Base-by-base conservation (phyloP, 2,113 vertebrate genomes). In the Hypocryptadius cinnamomeus region DNA sequence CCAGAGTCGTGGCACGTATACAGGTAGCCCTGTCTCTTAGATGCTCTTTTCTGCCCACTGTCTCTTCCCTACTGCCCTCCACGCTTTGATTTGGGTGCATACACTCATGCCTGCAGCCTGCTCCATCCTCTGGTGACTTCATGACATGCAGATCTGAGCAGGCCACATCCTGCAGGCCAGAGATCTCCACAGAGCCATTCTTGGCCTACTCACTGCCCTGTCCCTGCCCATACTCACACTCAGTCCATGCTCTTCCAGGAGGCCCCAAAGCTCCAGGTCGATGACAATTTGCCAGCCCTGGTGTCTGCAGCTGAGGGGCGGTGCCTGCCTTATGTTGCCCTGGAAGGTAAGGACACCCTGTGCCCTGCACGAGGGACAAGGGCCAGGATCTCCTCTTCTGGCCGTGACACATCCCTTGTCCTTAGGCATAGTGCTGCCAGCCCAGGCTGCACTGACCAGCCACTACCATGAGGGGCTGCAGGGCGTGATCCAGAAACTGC, bases 401-500 rank as follows among this genome's bases (percentile, higher is more conserved):
- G 15, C 24, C 0, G 0, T 63, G 31, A 61, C 51, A 31, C 21
- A 27, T 77, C 16, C 18, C 20, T 72, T 44, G 35, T 77, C 87
- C 79, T 51, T 79, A 99, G 98, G 98, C 51, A 87, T 97, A 42
- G 98, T 98, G 80, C 97, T 98, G 74, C 97, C 98, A 17, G 94
- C 97, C 9, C 96, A 95, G 6, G 96, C 98, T 70, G 95, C 96
- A 14, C 95, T 99, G 51, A 97, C 85, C 35, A 99, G 98, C 94
- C 97, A 97, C 45, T 98, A 98, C 93, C 97, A 98, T 65, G 94
- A 95, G 53, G 97, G 98, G 79, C 95, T 98, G 68, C 93, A 97
- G n/a, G 98, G 98, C 0, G 98, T 99, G 79, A 97, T 99, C 69
- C 98, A 98, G 95, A 98, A 97, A 74, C 97, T 98, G 70, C 95